Evolutionary conservation across 2,113 vertebrate species (phyloP), one percentile per base, ranked within the genome.

Genomic region (Hylia prasina): DNA sequence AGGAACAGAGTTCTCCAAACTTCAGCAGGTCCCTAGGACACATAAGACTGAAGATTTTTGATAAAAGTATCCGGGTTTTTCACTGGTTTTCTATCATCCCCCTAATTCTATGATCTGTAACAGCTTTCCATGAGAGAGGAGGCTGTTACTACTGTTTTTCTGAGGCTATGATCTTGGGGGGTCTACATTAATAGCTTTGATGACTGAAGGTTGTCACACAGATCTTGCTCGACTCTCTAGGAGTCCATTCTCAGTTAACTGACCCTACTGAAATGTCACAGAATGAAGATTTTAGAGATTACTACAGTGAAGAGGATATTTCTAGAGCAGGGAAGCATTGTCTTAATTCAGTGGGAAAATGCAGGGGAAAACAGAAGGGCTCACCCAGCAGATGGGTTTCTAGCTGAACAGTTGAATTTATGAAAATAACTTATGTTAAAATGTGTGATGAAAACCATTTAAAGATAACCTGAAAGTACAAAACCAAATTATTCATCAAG

Each of bases 401-500:
- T 77, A 83, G 61, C 13, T 35, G 16, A 93, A 66, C 33, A 84
- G 84, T 42, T 85, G 54, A 89, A 84, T 61, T 87, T 83, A 78
- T 82, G 57, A 91, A 50, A 96, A 78, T 56, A 94, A 58, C 6
- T 9, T 33, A 68, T 51, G 63, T 48, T 92, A 83, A 91, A 79
- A 86, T 51, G 33, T 31, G 13, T 77, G 84, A 97, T 89, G 91
- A 90, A 84, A 70, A 80, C 42, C 30, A 93, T 77, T 93, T 92
- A 77, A 65, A 93, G 88, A 89, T 92, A 96, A 88, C 47, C 44
- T 54, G 71, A 93, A 95, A 82, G 75, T 90, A 88, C 33, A 96
- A 86, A 94, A 92, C 1, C 42, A 91, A 94, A 96, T 63, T 93
- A 95, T 96, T 96, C 80, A 95, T 86, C 81, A 73, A 97, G 88